These are phyloP conservation scores for Nothura maculosa DNA, from an alignment of 2,797 vertebrate genomes.

Conservation along the genomic window DNA sequence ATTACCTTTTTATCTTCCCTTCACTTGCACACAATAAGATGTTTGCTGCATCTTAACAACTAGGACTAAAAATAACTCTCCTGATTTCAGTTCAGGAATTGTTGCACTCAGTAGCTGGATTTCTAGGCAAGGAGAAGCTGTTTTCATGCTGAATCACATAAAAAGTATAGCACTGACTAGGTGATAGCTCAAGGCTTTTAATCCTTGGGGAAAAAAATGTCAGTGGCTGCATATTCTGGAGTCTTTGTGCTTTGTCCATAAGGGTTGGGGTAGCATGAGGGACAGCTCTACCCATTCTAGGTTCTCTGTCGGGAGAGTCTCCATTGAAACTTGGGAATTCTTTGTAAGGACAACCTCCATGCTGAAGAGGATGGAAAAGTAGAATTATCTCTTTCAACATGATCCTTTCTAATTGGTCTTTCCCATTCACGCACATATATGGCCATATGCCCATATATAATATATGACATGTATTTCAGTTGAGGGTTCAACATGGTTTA, in stretches of 20 bases:
- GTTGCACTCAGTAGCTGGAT: neutral
- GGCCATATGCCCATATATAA: no score
- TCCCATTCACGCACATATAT: neutral
- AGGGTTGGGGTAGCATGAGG: fast-evolving
- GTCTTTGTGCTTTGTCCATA: neutral
- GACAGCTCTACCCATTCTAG: neutral
- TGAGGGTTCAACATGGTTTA: neutral
- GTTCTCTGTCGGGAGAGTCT: neutral
- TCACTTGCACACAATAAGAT: neutral
- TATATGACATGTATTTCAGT: neutral
- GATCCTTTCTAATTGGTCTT: neutral
- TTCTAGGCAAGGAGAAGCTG: neutral
- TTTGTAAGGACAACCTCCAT: neutral
- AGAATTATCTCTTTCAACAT: fast-evolving
- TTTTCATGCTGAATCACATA: neutral
- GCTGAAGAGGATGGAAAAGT: neutral
- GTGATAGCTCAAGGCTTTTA: neutral
- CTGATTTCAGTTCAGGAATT: neutral
- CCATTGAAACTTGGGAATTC: neutral
- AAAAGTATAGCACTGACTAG: neutral
- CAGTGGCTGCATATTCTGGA: neutral
- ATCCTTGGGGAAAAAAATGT: neutral
- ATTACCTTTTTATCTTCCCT: fast-evolving
- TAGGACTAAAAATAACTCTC: neutral
- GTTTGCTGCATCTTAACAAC: neutral